Conservation (phyloP, 2,888 invertebrate genomes). For the Pheosia gnoma region DNA sequence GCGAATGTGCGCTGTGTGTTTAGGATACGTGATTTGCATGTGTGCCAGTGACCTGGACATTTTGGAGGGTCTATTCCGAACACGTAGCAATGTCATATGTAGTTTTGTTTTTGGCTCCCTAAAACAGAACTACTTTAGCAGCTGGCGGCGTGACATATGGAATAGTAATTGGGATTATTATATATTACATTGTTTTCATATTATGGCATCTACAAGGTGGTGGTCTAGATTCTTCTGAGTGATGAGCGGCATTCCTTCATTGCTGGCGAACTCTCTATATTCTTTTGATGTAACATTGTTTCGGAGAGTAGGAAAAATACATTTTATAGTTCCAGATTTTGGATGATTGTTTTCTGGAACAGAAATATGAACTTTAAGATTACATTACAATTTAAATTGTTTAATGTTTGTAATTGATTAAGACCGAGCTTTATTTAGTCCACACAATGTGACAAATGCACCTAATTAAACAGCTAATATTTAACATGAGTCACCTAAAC, state of each 20-base stretch:
- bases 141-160: neutral
- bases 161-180: slow-evolving; percentile 2
- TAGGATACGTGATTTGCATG: slow-evolving; percentile 35
- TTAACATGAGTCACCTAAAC: neutral
- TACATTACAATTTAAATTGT: too few relatives aligned
- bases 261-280: neutral
- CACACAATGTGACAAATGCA: too few relatives aligned
- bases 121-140: neutral
- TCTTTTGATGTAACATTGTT: neutral
- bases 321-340: neutral
- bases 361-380: too few relatives aligned
- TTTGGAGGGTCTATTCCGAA: slow-evolving; percentile 26
- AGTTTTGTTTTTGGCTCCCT: slow-evolving; percentile 21
- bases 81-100: slow-evolving; percentile 31
- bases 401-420: too few relatives aligned
- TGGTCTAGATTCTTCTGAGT: neutral
- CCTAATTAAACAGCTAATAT: neutral
- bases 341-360: too few relatives aligned
- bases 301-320: neutral
- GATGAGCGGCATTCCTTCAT: neutral
- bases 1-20: slow-evolving; percentile 16
- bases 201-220: neutral
- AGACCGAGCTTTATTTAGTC: too few relatives aligned
- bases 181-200: neutral
- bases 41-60: slow-evolving; percentile 33